Evolutionary conservation across 1,140 invertebrate species (phyloP), one percentile per base, ranked within the genome.

Genomic region (Diabrotica virgifera): DNA sequence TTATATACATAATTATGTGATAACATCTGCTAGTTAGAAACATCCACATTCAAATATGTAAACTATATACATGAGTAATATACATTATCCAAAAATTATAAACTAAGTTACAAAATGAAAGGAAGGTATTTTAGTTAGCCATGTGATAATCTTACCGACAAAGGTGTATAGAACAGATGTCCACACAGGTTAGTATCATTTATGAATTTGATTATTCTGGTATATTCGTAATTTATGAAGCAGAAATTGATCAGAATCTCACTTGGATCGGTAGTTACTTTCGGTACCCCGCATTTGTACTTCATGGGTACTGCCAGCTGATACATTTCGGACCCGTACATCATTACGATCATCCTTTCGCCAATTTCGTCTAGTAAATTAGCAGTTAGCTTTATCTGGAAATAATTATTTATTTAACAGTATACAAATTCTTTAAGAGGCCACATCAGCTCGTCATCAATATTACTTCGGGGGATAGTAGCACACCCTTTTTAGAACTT

Each of bases 141-240:
- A 24, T 24, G 24, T 24, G 24, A 24, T 24, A 24, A 50, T 12
- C 58, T 54, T 36, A 67, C 63, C 38, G 62, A 60, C 9, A 36
- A n/a, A 12, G 70, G 52, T 10, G 63, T 59, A 36, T 70, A 64
- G 7, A 37, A 59, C 36, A 74, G 61, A 54, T 67, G 64, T 0
- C 74, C 70, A 54, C 59, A 38, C 36, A 73, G 36, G 50, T 68
- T 62, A 38, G 59, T 64, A 5, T 62, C 63, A 66, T 73, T 74
- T 38, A 65, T 65, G 11, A 76, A 50, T 0, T 56, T 65, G 9
- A 76, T 59, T 12, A 50, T 37, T 53, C 60, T 53, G 3, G 66
- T 66, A 53, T 73, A 73, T 0, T 55, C 50, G 37, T 67, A 64
- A 13, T 65, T 72, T 12, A 73, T 62, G 60, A 73, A 73, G 37